phyloP scores from a whole-genome alignment of 1,140 invertebrate species.

The Caenorhabditis briggsae region DNA sequence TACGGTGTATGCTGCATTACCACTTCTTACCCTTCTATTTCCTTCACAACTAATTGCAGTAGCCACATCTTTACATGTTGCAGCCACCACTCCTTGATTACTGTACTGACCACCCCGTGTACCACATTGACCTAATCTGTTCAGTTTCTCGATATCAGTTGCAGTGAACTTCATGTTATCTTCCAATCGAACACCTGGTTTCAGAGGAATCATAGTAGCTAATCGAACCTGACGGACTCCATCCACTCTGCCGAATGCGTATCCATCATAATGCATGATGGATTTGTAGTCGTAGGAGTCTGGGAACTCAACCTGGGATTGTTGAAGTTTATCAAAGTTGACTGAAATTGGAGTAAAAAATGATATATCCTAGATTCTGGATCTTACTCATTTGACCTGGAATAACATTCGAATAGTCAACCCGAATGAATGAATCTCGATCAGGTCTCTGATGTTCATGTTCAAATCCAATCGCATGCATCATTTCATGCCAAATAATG shows the following conservation, averaged over 20 bases:
- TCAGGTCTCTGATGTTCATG: slow-evolving; percentile 79
- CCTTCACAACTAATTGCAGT: slow-evolving; percentile 20
- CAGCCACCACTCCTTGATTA: background rate
- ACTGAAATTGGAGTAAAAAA: slow-evolving; percentile 1
- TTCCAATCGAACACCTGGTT: slow-evolving; percentile 44
- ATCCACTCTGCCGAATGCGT: slow-evolving; percentile 62
- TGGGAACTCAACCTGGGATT: slow-evolving; percentile 47
- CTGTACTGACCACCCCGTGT: background rate
- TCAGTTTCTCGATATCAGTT: slow-evolving; percentile 64
- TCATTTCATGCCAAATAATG: slow-evolving; percentile 78
- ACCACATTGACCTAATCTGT: slow-evolving; percentile 62
- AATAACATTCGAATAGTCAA: slow-evolving; percentile 77
- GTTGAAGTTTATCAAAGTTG: slow-evolving; percentile 57
- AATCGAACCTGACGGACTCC: background rate
- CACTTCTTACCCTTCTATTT: slow-evolving; percentile 12
- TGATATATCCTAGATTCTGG: background rate
- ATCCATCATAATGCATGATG: slow-evolving; percentile 72
- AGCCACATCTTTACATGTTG: slow-evolving; percentile 27
- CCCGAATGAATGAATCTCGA: slow-evolving; percentile 78
- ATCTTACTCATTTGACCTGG: slow-evolving; percentile 63
- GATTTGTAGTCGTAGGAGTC: slow-evolving; percentile 69
- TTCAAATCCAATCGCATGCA: slow-evolving; percentile 79
- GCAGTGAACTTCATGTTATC: slow-evolving; percentile 65
- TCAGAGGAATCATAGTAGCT: slow-evolving; percentile 64
- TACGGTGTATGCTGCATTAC: too few relatives aligned